Percentiles rank a stretch among this genome's conserved stretches.
Conservation (phyloP, 2,797 vertebrate genomes). For the Eulemur albifrons region DNA sequence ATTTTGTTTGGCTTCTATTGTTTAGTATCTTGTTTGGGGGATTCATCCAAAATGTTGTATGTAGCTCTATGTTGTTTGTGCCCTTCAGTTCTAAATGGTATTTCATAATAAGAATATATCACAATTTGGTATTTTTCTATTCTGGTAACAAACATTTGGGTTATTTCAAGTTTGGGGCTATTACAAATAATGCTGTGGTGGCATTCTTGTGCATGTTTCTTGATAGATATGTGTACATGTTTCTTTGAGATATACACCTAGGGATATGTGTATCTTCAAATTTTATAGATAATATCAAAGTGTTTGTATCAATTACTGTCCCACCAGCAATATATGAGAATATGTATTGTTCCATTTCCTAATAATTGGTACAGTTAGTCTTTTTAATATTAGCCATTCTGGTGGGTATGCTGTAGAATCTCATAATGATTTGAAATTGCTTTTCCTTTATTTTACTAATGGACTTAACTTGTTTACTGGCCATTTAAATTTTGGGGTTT, state of each 20-base stretch:
- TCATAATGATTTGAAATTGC: background rate
- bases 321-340: background rate
- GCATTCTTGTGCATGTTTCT: background rate
- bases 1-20: background rate
- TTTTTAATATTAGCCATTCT: background rate
- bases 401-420: background rate
- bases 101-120: background rate
- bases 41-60: background rate
- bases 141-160: background rate
- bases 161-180: background rate
- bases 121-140: background rate
- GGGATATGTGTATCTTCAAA: background rate
- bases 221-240: background rate
- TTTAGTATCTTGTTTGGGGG: background rate
- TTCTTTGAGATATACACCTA: background rate
- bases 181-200: background rate
- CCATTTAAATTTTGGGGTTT: background rate
- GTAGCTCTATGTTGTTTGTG: background rate
- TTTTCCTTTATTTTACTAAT: background rate
- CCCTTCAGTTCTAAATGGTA: background rate
- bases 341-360: background rate
- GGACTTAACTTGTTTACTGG: background rate
- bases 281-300: background rate
- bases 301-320: background rate
- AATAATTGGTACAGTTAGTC: background rate